Base-by-base conservation (phyloP, 2,797 vertebrate genomes). In the Morus bassanus region DNA sequence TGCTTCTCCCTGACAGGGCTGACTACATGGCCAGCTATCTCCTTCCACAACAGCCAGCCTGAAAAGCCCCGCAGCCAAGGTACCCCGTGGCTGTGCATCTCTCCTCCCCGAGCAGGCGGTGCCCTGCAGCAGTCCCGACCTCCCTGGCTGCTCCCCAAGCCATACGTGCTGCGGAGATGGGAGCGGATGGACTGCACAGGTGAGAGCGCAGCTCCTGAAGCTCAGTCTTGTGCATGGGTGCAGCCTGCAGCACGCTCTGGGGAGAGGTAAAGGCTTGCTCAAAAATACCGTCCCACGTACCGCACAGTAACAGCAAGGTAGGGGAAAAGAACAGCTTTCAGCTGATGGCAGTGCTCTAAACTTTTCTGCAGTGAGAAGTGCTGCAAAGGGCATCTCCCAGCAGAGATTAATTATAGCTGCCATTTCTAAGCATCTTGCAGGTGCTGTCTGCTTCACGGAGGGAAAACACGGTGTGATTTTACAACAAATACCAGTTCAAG, bases 91-190 rank as follows among this genome's bases (percentile, higher is more conserved):
- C 60, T 6, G 0, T 1, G 6, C 41, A 24, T 8, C 67, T 25
- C 48, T 68, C 28, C 31, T 35, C 18, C 59, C 24, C 0, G 0
- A 41, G 51, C 4, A 0, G 53, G n/a, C 60, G 46, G n/a, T 13
- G 39, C 48, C 75, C 45, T 1, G 0, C n/a, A 48, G 53, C 65
- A 43, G 39, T 45, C 51, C 35, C 1, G 0, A 7, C 30, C 22
- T 16, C 51, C 31, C 12, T 6, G 0, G 43, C 51, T 43, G 64
- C 50, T 69, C 23, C 61, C 45, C 0, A 3, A 43, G 45, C 84
- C 3, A 0, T 2, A 6, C 0, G 2, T 3, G 11, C 45, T 0
- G 0, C 63, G 46, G 63, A 30, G 50, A 22, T 0, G 1, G 54
- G 60, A 83, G 61, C 0, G 2, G 60, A 43, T 3, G 35, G 67